phyloP scores from a whole-genome alignment of 1,140 invertebrate species.

The Anthonomus grandis region DNA sequence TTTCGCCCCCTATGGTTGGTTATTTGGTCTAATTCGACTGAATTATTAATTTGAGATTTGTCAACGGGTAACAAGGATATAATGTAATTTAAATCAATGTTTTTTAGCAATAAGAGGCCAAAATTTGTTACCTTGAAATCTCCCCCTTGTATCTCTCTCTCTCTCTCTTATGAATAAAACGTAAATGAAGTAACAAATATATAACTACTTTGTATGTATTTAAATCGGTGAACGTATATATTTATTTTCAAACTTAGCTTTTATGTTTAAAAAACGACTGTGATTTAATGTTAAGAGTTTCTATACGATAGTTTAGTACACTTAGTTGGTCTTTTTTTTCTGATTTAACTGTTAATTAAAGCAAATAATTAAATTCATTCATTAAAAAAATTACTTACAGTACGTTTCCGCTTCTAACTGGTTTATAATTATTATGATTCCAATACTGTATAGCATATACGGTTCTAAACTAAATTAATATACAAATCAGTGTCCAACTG shows the following conservation, averaged over 20 bases:
- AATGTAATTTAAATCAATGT: no score
- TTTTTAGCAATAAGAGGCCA: no score
- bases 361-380: no score
- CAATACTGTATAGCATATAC: no score
- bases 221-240: constrained; percentile 1
- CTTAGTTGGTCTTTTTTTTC: no score
- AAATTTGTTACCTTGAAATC: not conserved
- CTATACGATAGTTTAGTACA: not conserved
- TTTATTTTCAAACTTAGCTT: constrained; percentile 14
- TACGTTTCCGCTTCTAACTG: no score
- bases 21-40: constrained; percentile 16
- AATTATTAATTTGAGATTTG: not conserved
- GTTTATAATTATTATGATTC: no score
- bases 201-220: not conserved
- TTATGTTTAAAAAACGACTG: constrained; percentile 19
- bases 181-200: not conserved
- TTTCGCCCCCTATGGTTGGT: constrained; percentile 6
- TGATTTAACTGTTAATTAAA: no score
- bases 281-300: constrained; percentile 26
- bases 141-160: not conserved
- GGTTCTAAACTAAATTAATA: no score
- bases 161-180: constrained; percentile 2
- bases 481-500: no score
- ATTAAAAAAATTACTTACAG: no score
- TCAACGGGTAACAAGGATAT: constrained; percentile 13